These are phyloP conservation scores for Thamnaconus septentrionalis DNA, from an alignment of 2,113 vertebrate genomes.

Conservation along the genomic window DNA sequence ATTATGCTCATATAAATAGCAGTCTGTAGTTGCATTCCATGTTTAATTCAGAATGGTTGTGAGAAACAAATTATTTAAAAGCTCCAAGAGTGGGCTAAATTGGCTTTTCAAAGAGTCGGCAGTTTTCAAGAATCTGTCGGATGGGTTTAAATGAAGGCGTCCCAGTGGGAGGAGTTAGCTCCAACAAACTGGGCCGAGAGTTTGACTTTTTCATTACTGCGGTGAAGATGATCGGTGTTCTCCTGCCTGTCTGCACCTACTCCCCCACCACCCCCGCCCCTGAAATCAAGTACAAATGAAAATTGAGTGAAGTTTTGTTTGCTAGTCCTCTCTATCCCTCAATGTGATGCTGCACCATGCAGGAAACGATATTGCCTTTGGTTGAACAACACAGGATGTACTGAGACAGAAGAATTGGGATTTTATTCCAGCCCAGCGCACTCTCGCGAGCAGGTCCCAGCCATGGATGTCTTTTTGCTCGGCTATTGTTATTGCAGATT, in stretches of 20 bases:
- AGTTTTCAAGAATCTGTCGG: neutral
- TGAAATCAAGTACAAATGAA: constrained; percentile 37
- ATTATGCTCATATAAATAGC: constrained; percentile 1
- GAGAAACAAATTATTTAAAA: constrained; percentile 16
- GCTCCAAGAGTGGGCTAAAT: too few species aligned
- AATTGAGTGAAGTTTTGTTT: constrained; percentile 20
- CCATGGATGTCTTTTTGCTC: constrained; percentile 42
- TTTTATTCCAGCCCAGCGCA: constrained; percentile 44
- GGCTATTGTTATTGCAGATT: constrained; percentile 38
- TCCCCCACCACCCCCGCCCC: constrained; percentile 4
- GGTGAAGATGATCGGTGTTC: constrained; percentile 1
- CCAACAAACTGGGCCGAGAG: neutral
- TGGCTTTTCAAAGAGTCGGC: neutral
- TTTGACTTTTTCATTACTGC: constrained; percentile 11
- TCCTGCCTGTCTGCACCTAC: constrained; percentile 2
- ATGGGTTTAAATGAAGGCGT: neutral
- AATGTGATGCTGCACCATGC: constrained; percentile 16
- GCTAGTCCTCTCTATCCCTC: constrained; percentile 11
- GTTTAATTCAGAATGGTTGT: neutral
- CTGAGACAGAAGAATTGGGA: constrained; percentile 45
- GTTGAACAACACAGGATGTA: constrained; percentile 40
- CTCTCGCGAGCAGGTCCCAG: constrained; percentile 46
- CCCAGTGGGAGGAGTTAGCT: neutral
- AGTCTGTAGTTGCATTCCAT: neutral
- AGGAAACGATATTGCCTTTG: constrained; percentile 43